These are phyloP conservation scores for Ancistrus triradiatus DNA, from an alignment of 2,113 vertebrate genomes.

Conservation along the genomic window DNA sequence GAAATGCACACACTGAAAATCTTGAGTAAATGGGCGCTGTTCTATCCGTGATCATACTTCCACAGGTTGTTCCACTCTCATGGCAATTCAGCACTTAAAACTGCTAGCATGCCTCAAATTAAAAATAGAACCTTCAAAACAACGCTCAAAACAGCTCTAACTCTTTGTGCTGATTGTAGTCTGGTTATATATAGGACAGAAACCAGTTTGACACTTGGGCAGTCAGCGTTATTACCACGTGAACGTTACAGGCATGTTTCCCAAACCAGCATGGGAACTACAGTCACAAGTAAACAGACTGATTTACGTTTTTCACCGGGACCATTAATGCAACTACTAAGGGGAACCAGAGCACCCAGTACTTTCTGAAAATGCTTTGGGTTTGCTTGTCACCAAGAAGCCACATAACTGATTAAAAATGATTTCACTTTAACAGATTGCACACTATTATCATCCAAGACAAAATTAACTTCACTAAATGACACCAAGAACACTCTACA, in stretches of 20 bases:
- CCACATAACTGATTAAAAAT: too few relatives aligned
- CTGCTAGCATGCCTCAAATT: not conserved
- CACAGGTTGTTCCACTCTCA: too few relatives aligned
- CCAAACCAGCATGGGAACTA: constrained; percentile 2
- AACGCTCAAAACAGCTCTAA: not conserved
- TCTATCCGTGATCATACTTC: not conserved
- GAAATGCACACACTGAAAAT: too few relatives aligned
- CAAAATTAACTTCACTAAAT: constrained; percentile 7
- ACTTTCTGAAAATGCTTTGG: too few relatives aligned
- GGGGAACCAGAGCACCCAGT: too few relatives aligned
- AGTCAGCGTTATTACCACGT: not conserved
- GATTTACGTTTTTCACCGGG: not conserved
- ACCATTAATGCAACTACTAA: too few relatives aligned
- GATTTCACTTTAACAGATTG: too few relatives aligned
- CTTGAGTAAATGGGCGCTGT: too few relatives aligned
- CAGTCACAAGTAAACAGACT: not conserved
- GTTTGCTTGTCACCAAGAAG: too few relatives aligned
- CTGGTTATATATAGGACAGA: not conserved
- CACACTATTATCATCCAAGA: constrained; percentile 1
- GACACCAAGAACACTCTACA: constrained; percentile 8
- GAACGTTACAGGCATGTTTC: not conserved
- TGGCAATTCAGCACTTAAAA: not conserved
- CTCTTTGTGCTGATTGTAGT: constrained; percentile 6
- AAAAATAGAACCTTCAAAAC: constrained; percentile 1
- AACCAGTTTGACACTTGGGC: constrained; percentile 15